Evolutionary conservation across 2,888 invertebrate species (phyloP), one percentile per base, ranked within the genome.

Genomic region (Cacoxenus indagator): DNA sequence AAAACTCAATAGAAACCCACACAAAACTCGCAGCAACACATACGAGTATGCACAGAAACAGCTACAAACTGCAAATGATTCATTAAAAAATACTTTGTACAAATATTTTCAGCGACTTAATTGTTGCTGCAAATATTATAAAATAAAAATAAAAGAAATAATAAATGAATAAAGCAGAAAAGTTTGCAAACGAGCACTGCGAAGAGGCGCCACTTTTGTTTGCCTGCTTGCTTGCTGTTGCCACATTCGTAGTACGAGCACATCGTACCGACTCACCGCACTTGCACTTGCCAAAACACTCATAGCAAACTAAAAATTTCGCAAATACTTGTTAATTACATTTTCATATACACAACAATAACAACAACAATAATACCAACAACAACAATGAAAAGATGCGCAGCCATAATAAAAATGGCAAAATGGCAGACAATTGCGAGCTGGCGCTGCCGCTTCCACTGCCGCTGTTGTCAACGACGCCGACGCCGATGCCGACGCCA

Each of bases 291-390:
- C n/a, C n/a, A n/a, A n/a, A n/a, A n/a, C n/a, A n/a, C n/a, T n/a
- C n/a, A 17, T 6, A 48, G 55, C 24, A 55, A 45, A 51, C 29
- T 62, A 45, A 45, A 62, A 62, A 26, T 62, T 62, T 43, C 45
- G 61, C 61, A 62, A 62, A 62, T 62, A 62, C 45, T 62, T 62
- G 61, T 62, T 62, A 62, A 62, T 62, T 62, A 62, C 61, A 45
- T 62, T 62, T 62, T 62, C 61, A 62, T 62, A 62, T 45, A 62
- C 31, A 59, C 45, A 62, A 62, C 61, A 43, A 22, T 19, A 37
- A 37, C 59, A 59, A 59, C 37, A 61, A 5, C 22, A 31, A 1
- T 9, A 61, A 37, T 19, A 61, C 4, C 22, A 17, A 55, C 9
- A 61, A 61, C 1, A 11, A 22, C 3, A 61, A 22, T 4, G 54